A percentile compares a stretch with the other conserved stretches of the same genome.
phyloP scores from a whole-genome alignment of 1,140 invertebrate species.

The Pseudoatta argentina region DNA sequence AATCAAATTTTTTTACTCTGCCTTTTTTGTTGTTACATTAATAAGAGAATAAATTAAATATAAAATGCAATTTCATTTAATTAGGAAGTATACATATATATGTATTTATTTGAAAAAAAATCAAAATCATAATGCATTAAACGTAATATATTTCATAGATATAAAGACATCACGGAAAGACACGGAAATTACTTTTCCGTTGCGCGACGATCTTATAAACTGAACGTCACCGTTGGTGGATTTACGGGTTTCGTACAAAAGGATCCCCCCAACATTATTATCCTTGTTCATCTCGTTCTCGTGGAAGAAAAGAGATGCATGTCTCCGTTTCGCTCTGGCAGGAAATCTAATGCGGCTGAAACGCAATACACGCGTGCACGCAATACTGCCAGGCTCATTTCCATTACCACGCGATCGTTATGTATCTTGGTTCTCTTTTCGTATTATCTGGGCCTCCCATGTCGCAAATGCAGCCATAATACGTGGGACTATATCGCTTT shows the following conservation, averaged over 20 bases:
- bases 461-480: constrained; percentile 67
- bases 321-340: constrained; percentile 24
- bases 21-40: not conserved
- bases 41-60: not conserved
- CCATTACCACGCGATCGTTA: constrained; percentile 60
- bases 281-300: not conserved
- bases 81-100: not conserved
- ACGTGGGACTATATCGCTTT: constrained; percentile 57
- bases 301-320: not conserved
- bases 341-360: constrained; percentile 65
- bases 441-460: constrained; percentile 72
- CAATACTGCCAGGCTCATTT: constrained; percentile 43
- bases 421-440: constrained; percentile 65
- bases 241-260: constrained; percentile 6
- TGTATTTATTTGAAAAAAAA: not conserved
- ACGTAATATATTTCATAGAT: not conserved
- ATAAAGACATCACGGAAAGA: not conserved
- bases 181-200: not conserved
- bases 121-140: not conserved
- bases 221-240: too few relatives aligned
- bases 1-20: not conserved
- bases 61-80: not conserved
- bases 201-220: not conserved
- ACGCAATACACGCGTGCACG: constrained; percentile 56
- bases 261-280: constrained; percentile 37